Percentiles rank a stretch among this genome's conserved stretches.
These are phyloP conservation scores for Cylas formicarius DNA, from an alignment of 1,140 invertebrate genomes.

Conservation along the genomic window DNA sequence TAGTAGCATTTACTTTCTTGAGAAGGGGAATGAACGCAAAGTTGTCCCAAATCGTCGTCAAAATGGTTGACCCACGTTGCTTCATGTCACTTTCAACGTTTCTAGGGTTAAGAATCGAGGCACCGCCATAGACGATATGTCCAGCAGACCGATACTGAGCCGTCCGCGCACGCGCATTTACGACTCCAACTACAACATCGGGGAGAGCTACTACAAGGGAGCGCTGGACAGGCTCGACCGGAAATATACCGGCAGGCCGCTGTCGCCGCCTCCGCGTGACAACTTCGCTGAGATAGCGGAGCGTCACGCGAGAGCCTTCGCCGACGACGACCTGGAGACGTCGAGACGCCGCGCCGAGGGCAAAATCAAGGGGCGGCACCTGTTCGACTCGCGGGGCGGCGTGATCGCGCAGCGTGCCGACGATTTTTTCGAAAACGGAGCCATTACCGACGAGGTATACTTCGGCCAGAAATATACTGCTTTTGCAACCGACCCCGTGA, in stretches of 20 bases:
- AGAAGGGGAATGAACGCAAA: too few relatives aligned
- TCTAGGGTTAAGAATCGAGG: too few relatives aligned
- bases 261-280: slow-evolving; percentile 41
- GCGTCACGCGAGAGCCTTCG: slow-evolving; percentile 46
- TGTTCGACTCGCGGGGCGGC: slow-evolving; percentile 35
- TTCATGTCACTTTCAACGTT: too few relatives aligned
- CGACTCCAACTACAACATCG: slow-evolving; percentile 73
- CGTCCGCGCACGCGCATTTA: slow-evolving; percentile 67
- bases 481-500: too few relatives aligned
- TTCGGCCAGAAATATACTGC: too few relatives aligned
- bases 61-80: too few relatives aligned
- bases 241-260: slow-evolving; percentile 52
- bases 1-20: too few relatives aligned
- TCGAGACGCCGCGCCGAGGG: slow-evolving; percentile 36
- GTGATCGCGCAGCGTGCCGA: slow-evolving; percentile 25
- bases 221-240: slow-evolving; percentile 65
- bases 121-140: too few relatives aligned
- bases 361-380: slow-evolving; percentile 32
- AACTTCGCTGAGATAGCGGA: slow-evolving; percentile 42
- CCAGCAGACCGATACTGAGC: slow-evolving; percentile 34
- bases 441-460: slow-evolving; percentile 39
- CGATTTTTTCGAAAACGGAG: slow-evolving; percentile 32
- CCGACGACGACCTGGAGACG: slow-evolving; percentile 43
- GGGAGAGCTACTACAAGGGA: slow-evolving; percentile 68
- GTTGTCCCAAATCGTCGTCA: too few relatives aligned